Evolutionary conservation across 2,888 invertebrate species (phyloP).

Genomic region (Argyra leucocephala): DNA sequence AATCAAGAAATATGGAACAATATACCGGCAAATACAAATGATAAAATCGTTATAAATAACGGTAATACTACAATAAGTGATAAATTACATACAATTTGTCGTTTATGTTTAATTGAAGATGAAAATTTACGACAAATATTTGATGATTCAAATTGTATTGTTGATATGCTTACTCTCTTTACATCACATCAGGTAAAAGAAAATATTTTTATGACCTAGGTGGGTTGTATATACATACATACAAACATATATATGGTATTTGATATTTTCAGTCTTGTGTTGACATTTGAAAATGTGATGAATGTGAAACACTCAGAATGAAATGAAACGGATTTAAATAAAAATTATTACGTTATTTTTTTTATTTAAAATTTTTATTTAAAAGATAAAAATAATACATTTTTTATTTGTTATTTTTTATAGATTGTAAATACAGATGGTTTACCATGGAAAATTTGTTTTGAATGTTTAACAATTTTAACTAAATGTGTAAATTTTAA

Average conservation of each 20-base stretch:
- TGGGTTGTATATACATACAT: neutral
- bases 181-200: constrained; percentile 39
- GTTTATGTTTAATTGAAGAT: constrained; percentile 18
- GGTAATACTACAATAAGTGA: neutral
- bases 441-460: constrained; percentile 27
- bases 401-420: constrained; percentile 11
- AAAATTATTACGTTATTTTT: neutral
- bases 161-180: constrained; percentile 40
- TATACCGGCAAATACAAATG: constrained; percentile 3
- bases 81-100: constrained; percentile 21
- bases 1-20: constrained; percentile 4
- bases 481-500: constrained; percentile 43
- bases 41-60: neutral
- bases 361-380: neutral
- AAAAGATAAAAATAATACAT: neutral
- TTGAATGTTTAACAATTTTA: constrained; percentile 28
- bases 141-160: constrained; percentile 23
- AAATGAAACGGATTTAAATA: neutral
- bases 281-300: neutral
- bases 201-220: neutral
- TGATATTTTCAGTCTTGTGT: neutral
- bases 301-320: neutral
- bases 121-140: constrained; percentile 18
- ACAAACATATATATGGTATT: neutral
- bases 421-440: constrained; percentile 25